phyloP scores from a whole-genome alignment of 2,888 invertebrate species.

The Drosophila pullipes region DNA sequence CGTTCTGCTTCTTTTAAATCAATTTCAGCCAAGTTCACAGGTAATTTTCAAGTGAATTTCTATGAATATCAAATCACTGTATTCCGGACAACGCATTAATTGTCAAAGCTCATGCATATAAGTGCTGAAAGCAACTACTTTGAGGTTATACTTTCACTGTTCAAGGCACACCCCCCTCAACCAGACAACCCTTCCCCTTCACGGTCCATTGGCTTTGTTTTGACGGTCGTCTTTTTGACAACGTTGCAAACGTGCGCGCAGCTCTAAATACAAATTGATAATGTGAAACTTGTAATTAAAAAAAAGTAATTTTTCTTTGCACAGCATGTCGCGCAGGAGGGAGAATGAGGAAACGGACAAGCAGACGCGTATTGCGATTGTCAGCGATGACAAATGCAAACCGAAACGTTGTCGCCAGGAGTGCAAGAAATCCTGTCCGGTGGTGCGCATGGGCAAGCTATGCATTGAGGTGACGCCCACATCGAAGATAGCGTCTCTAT shows the following conservation, averaged over 20 bases:
- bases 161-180: conserved; percentile 5
- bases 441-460: conserved; percentile 99
- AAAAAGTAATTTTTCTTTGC: conserved; percentile 9
- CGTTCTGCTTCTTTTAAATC: conserved; percentile 74
- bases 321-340: conserved; percentile 89
- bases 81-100: not conserved
- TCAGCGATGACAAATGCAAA: conserved; percentile 99
- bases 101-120: conserved; percentile 16
- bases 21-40: conserved; percentile 71
- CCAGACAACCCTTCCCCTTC: conserved; percentile 15
- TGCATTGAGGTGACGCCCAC: conserved; percentile 99
- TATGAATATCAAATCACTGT: conserved; percentile 6
- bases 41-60: conserved; percentile 53
- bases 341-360: conserved; percentile 95
- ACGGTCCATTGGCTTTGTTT: conserved; percentile 68
- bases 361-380: conserved; percentile 98
- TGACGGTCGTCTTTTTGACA: conserved; percentile 71
- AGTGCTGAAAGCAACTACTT: conserved; percentile 40
- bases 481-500: conserved; percentile 98
- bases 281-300: conserved; percentile 7
- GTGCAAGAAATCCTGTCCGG: conserved; percentile 99
- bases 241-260: conserved; percentile 64
- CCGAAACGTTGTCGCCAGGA: conserved; percentile 99
- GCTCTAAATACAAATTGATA: conserved; percentile 12
- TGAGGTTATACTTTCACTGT: conserved; percentile 80